phyloP scores from a whole-genome alignment of 2,888 invertebrate species.

The Smittia aterrima region DNA sequence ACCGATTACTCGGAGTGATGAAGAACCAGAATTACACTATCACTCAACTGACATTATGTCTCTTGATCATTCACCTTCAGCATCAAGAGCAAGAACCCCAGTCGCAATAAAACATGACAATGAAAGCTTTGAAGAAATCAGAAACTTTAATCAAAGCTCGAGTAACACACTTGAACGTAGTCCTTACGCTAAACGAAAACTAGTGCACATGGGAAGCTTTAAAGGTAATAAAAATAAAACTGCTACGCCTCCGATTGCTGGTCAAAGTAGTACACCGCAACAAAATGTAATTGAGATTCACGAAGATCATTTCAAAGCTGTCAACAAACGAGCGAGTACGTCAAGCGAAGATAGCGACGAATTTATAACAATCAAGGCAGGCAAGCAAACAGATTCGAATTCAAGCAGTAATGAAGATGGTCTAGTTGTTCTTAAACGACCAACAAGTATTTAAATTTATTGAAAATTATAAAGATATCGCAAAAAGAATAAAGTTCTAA shows the following conservation, averaged over 20 bases:
- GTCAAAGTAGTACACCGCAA: background rate
- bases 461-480: background rate
- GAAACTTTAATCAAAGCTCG: slow-evolving; percentile 13
- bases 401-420: slow-evolving; percentile 7
- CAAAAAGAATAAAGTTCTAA: too few species aligned
- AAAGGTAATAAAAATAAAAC: background rate
- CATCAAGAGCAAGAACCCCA: background rate
- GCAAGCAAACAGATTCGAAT: slow-evolving; percentile 1
- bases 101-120: background rate
- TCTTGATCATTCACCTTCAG: slow-evolving; percentile 4
- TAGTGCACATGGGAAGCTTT: slow-evolving; percentile 4
- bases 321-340: background rate
- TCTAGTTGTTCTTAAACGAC: background rate
- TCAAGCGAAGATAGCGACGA: slow-evolving; percentile 12
- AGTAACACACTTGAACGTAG: slow-evolving; percentile 1
- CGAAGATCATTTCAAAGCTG: slow-evolving; percentile 36
- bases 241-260: background rate
- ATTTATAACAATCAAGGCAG: slow-evolving; percentile 31
- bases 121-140: slow-evolving; percentile 16
- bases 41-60: slow-evolving; percentile 18
- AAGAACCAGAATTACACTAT: background rate
- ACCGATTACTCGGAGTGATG: background rate
- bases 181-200: slow-evolving; percentile 29
- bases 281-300: slow-evolving; percentile 4
- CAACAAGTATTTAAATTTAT: slow-evolving; percentile 20